Evolutionary conservation across 2,797 vertebrate species (phyloP), one percentile per base, ranked within the genome.

Genomic region (Nothura maculosa): DNA sequence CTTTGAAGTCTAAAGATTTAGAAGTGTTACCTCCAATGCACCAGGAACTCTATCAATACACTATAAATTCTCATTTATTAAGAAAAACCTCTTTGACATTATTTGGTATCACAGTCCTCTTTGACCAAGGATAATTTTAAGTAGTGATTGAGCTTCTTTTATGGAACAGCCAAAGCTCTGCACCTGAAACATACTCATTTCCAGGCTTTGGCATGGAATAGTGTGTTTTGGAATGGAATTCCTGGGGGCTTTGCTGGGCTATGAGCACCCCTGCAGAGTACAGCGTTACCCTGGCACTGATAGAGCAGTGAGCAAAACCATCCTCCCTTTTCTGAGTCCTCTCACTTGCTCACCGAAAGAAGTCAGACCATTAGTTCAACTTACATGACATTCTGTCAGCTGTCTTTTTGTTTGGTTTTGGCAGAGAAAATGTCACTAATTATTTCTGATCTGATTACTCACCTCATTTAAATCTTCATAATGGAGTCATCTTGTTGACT

Each of bases 351-450:
- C 89, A 83, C 32, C 62, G 90, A 89, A 64, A 91, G 62, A 87
- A 96, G 86, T 22, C 55, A 75, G 20, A 42, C 66, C 81, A 43
- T 81, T 84, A 85, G 83, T 94, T 95, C 89, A 76, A n/a, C 28
- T 85, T 96, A 73, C 63, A 68, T 40, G 92, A 48, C 40, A 95
- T 96, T 61, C 88, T 89, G 75, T 42, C 82, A 74, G 94, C 54
- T 87, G 70, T 73, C 77, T 79, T 94, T 89, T 68, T 76, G 17
- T 72, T 95, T 80, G 94, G 76, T 85, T 95, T 88, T 95, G 43
- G 73, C 60, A 87, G 93, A 87, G 75, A 96, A 92, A 93, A 72
- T 81, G 25, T 69, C 48, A 14, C 73, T 15, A 85, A 73, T 85
- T 93, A 76, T 95, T 89, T 93, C 81, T 69, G 91, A 30, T 62